Base-by-base conservation (phyloP, 2,888 invertebrate genomes). In the Diadegma fenestrale region DNA sequence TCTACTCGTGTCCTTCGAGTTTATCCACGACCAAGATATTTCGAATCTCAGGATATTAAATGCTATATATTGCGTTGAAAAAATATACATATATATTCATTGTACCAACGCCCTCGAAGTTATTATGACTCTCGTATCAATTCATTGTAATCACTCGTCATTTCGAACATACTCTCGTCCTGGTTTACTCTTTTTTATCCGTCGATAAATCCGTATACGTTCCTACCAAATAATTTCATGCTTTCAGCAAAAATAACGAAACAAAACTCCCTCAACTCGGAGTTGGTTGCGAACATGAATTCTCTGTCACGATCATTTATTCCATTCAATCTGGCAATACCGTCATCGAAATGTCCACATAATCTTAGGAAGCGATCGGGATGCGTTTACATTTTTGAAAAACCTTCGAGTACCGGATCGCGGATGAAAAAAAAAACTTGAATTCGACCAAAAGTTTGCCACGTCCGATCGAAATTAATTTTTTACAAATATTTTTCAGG, bases 31-130 rank as follows among this genome's bases (percentile, higher is more conserved):
- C 68, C 80, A 85, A 85, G 78, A 79, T 71, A 76, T 87, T 88
- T 85, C 85, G 88, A 88, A 88, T 88, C 88, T 88, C 88, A 87
- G 88, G 88, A 88, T 86, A 85, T 72, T 83, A 82, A 83, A 86
- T 61, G 82, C 85, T 87, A 82, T 73, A 51, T 51, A 51, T 41
- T 48, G 45, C 63, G 48, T 77, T 22, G 43, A 68, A 68, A 63
- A 64, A 41, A 78, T 72, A 72, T 66, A 81, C 22, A 72, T 68
- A 75, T 73, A 71, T 63, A 43, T 79, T 79, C 75, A 68, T 85
- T 48, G 69, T 78, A 86, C 41, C 73, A 81, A 80, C 54, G 30
- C 66, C 43, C 66, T 73, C 68, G 68, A 84, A 73, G 64, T 73
- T 41, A 51, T 22, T 73, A 76, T 10, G n/a, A 71, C 37, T 45